A percentile compares a stretch with the other conserved stretches of the same genome.
Conservation (phyloP, 2,888 invertebrate genomes). For the Philhelius pedissequus region DNA sequence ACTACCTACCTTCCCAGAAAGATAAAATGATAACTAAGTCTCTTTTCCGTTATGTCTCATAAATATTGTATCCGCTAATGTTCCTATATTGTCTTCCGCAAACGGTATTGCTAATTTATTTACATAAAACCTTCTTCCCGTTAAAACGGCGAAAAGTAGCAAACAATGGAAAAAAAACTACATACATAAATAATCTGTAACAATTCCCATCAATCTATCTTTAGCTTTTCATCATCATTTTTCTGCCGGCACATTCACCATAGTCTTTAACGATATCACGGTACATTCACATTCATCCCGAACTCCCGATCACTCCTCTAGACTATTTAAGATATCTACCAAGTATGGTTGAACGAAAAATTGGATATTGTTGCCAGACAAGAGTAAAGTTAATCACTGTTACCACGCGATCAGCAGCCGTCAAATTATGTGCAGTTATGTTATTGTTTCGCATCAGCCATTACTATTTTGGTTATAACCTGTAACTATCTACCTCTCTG, state of each 20-base stretch:
- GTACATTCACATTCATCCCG: slow-evolving; percentile 15
- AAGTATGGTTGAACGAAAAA: not conserved
- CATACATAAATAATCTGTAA: not conserved
- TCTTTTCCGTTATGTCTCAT: not conserved
- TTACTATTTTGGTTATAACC: slow-evolving; percentile 19
- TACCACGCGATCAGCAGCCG: slow-evolving; percentile 35
- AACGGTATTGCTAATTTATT: slow-evolving; percentile 27
- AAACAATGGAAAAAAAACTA: not conserved
- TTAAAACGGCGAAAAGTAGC: slow-evolving; percentile 49
- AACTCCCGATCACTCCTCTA: not conserved
- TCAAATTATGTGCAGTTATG: slow-evolving; percentile 47
- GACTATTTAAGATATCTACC: no score
- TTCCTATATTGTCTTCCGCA: not conserved
- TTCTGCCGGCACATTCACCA: slow-evolving; percentile 28
- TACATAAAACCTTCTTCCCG: slow-evolving; percentile 26
- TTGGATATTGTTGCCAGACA: slow-evolving; percentile 28
- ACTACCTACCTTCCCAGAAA: not conserved
- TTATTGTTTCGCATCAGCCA: slow-evolving; percentile 25
- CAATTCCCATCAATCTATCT: slow-evolving; percentile 35
- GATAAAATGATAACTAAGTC: not conserved
- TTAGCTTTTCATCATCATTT: slow-evolving; percentile 27
- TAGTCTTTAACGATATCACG: slow-evolving; percentile 13
- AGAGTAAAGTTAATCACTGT: slow-evolving; percentile 28
- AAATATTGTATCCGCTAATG: not conserved
- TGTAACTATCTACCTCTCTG: no score